phyloP scores from a whole-genome alignment of 2,797 vertebrate species.

The Crocidura indochinensis region DNA sequence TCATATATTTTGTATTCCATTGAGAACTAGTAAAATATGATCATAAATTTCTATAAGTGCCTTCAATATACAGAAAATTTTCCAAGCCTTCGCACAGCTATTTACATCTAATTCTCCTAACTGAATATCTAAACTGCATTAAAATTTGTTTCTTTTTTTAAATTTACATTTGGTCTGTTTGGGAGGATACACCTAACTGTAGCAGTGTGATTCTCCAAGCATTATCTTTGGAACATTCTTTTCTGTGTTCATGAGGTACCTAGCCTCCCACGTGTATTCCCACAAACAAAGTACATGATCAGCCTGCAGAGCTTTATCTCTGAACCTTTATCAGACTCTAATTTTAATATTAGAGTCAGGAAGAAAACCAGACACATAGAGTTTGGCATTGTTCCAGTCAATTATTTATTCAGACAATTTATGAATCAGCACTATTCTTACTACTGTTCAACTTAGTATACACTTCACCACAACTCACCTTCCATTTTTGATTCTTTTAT shows the following conservation, averaged over 20 bases:
- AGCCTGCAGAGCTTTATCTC: not conserved
- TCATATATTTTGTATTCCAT: not conserved
- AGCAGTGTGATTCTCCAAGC: too few relatives aligned
- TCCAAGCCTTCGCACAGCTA: not conserved
- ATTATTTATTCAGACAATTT: not conserved
- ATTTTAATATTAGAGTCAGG: not conserved
- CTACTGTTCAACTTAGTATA: not conserved
- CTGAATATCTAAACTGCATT: not conserved
- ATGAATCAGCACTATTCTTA: not conserved
- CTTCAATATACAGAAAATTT: not conserved
- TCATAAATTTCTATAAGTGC: not conserved
- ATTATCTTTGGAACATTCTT: too few relatives aligned
- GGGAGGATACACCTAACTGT: too few relatives aligned
- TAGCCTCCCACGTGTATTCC: not conserved
- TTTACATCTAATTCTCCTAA: not conserved
- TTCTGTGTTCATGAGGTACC: not conserved
- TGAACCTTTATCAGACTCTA: not conserved
- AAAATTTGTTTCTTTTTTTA: not conserved
- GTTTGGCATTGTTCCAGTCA: not conserved
- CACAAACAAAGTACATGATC: not conserved
- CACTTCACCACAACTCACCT: not conserved
- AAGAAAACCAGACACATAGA: constrained; percentile 18
- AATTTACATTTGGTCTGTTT: not conserved
- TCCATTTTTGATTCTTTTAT: constrained; percentile 33
- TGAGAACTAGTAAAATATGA: not conserved